These are phyloP conservation scores for Cecropterus lyciades DNA, from an alignment of 1,140 invertebrate genomes.

Conservation along the genomic window DNA sequence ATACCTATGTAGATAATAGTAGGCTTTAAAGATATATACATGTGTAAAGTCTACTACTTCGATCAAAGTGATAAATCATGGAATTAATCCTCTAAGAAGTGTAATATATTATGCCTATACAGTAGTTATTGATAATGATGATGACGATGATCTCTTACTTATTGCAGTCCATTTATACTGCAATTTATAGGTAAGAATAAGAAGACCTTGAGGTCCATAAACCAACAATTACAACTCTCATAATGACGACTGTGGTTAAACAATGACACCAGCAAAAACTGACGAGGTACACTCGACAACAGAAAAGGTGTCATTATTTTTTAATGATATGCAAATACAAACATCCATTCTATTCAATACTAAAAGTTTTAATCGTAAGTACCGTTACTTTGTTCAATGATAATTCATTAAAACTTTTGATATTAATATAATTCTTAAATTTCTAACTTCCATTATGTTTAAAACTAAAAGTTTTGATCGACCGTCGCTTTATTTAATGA, in stretches of 20 bases:
- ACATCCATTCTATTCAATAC: not conserved
- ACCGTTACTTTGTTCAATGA: conserved; percentile 1
- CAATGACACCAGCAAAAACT: conserved; percentile 18
- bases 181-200: conserved; percentile 8
- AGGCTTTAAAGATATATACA: no score
- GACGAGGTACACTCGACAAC: conserved; percentile 6
- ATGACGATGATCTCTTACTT: no score
- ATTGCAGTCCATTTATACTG: not conserved
- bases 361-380: not conserved
- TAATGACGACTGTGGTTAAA: conserved; percentile 24
- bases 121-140: no score
- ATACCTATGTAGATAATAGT: no score
- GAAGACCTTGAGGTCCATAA: conserved; percentile 13
- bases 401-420: not conserved
- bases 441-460: no score
- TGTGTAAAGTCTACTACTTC: no score
- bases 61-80: no score
- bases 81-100: no score
- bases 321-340: conserved; percentile 18
- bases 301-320: conserved; percentile 21
- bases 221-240: conserved; percentile 15
- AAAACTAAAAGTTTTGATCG: no score
- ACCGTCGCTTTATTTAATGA: no score
- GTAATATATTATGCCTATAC: no score
- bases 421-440: no score